These are phyloP conservation scores for Gallinago undulata DNA, from an alignment of 2,113 vertebrate genomes.

Conservation along the genomic window DNA sequence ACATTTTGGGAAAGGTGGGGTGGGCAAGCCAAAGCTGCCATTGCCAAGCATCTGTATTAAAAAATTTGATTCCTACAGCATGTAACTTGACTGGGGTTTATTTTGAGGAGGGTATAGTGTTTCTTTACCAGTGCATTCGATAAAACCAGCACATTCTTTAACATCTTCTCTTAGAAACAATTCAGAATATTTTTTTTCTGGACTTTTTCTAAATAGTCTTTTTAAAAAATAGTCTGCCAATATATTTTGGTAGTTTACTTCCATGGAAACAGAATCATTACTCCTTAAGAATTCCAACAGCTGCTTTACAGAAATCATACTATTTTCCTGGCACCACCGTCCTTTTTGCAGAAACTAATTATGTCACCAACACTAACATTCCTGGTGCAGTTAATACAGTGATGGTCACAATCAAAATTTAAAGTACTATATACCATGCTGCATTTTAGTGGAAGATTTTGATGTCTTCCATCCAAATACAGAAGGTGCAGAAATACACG, in stretches of 20 bases:
- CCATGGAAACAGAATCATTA: background rate
- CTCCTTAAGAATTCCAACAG: background rate
- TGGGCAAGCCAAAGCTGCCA: background rate
- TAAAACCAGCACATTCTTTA: background rate
- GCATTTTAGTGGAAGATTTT: background rate
- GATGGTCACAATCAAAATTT: background rate
- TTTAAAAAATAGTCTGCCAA: background rate
- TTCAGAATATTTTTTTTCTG: background rate
- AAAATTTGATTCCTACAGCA: background rate
- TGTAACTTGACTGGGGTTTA: rapidly evolving
- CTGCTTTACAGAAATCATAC: background rate
- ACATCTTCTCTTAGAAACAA: background rate
- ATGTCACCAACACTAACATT: background rate
- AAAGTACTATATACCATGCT: background rate
- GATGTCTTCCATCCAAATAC: background rate
- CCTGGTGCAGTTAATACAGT: background rate
- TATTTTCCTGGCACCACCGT: background rate
- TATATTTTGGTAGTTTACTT: background rate
- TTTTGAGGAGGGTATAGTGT: background rate
- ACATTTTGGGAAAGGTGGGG: background rate
- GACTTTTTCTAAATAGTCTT: background rate
- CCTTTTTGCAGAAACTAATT: background rate
- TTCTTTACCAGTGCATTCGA: background rate
- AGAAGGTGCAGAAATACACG: background rate
- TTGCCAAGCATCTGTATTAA: background rate